Conservation (phyloP, 35 echinoderm and acorn worm species). For the Nesometra sesokonis region DNA sequence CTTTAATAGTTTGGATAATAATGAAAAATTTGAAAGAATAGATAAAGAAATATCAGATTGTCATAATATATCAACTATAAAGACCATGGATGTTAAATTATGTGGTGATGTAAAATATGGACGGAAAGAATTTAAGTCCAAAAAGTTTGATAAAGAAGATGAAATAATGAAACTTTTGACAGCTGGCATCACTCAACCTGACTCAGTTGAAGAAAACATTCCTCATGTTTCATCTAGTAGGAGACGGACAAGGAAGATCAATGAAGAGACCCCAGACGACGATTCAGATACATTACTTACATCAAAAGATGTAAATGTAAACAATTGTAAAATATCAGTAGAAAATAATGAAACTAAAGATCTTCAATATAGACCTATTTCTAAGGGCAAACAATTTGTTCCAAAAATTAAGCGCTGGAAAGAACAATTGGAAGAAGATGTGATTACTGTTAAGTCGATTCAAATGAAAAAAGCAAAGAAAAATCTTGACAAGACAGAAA, state of each 20-base stretch:
- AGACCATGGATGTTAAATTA: no score
- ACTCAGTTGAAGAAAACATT: neutral
- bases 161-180: neutral
- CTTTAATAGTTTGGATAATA: no score
- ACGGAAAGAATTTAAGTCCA: neutral
- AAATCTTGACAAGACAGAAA: neutral
- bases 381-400: neutral
- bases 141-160: neutral
- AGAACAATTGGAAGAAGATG: neutral
- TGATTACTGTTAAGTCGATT: neutral
- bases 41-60: no score
- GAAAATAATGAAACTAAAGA: neutral
- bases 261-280: neutral
- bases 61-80: no score
- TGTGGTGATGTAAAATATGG: neutral
- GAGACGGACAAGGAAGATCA: neutral
- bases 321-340: neutral
- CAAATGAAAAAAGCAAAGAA: neutral
- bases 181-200: neutral
- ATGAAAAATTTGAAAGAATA: no score
- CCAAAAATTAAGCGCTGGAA: neutral
- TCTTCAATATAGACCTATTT: neutral
- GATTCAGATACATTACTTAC: no score
- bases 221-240: neutral
- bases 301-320: neutral